phyloP scores from a whole-genome alignment of 2,888 invertebrate genomes.

The Mechanitis mazaeus region DNA sequence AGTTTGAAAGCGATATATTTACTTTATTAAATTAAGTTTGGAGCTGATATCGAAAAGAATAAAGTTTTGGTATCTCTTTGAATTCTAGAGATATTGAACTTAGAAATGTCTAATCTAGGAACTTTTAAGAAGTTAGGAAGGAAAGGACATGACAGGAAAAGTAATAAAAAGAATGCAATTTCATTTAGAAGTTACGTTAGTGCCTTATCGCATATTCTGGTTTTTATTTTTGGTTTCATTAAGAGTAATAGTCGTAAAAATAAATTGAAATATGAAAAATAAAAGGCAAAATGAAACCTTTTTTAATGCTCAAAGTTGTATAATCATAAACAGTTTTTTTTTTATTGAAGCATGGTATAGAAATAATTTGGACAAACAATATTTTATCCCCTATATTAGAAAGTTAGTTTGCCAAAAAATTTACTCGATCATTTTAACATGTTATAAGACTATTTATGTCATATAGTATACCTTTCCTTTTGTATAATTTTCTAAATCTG shows the following conservation, averaged over 20 bases:
- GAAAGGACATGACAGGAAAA: constrained; percentile 13
- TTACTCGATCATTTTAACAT: background rate
- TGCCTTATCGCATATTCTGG: background rate
- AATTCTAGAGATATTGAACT: constrained; percentile 21
- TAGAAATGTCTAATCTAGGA: constrained; percentile 20
- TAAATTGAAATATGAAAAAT: too few relatives aligned
- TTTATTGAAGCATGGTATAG: too few relatives aligned
- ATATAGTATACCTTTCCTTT: constrained; percentile 9
- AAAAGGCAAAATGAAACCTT: too few relatives aligned
- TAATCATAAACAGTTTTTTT: too few relatives aligned
- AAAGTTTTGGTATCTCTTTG: constrained; percentile 22
- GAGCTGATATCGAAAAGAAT: constrained; percentile 19
- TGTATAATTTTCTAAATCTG: constrained; percentile 12
- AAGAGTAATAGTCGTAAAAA: too few relatives aligned
- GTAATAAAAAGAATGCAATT: constrained; percentile 22
- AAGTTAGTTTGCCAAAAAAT: too few relatives aligned
- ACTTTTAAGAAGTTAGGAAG: constrained; percentile 19
- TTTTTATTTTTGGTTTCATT: too few relatives aligned
- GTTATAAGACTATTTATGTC: constrained; percentile 9
- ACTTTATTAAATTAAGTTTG: constrained; percentile 9
- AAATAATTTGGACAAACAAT: too few relatives aligned
- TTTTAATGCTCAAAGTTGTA: too few relatives aligned
- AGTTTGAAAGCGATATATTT: too few relatives aligned
- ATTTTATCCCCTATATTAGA: too few relatives aligned
- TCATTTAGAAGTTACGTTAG: constrained; percentile 17